A percentile compares a stretch with the other conserved stretches of the same genome.
phyloP scores from a whole-genome alignment of 2,113 vertebrate genomes.

The Phylloscopus trochiloides region DNA sequence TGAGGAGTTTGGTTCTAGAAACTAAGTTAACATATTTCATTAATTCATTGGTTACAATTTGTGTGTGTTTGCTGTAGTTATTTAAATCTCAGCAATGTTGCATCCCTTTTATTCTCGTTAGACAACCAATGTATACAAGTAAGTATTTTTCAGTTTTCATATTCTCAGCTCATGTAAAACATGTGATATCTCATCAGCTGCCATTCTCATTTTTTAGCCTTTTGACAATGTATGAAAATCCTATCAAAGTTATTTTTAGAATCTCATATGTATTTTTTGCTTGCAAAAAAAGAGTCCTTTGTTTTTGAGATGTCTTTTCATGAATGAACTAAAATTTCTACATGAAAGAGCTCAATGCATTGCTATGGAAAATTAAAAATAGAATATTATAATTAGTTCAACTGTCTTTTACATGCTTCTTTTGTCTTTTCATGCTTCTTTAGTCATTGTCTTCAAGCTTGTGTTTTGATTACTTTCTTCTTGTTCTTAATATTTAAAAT shows the following conservation, averaged over 20 bases:
- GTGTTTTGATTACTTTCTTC: neutral
- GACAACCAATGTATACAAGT: neutral
- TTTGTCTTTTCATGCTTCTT: neutral
- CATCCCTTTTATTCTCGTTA: neutral
- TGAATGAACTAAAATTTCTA: neutral
- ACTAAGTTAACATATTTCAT: neutral
- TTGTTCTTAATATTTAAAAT: neutral
- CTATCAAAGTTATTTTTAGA: neutral
- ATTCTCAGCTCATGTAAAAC: neutral
- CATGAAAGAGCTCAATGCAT: neutral
- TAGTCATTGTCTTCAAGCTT: neutral
- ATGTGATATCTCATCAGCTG: neutral
- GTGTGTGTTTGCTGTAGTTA: neutral
- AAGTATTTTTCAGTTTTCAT: neutral
- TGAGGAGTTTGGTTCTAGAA: neutral
- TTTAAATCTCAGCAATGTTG: neutral
- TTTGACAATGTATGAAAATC: neutral
- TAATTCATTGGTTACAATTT: neutral
- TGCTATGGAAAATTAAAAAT: neutral
- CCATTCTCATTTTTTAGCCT: neutral
- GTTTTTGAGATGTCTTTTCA: neutral
- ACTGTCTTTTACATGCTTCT: neutral
- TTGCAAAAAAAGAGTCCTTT: neutral
- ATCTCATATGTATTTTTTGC: neutral
- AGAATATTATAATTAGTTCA: neutral